Conservation (phyloP, 2,113 vertebrate genomes). For the Urocynchramus pylzowi region DNA sequence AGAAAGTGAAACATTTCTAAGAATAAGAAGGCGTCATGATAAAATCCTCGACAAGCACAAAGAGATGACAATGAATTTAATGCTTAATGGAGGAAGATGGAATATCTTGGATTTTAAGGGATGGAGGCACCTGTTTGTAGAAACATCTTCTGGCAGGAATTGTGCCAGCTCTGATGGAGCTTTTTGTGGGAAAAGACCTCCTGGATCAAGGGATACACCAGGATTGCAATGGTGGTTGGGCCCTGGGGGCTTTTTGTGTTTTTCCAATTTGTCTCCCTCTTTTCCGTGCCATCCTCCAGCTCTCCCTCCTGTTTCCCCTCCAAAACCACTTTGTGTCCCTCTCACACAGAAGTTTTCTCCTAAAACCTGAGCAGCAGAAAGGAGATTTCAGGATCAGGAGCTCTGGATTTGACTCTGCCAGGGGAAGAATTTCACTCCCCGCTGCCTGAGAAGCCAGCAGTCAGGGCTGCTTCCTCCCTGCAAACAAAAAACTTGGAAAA, state of each 20-base stretch:
- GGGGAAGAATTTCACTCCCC: background rate
- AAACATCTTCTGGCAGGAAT: background rate
- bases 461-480: background rate
- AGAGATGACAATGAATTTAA: background rate
- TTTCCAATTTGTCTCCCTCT: background rate
- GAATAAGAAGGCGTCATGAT: background rate
- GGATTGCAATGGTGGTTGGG: background rate
- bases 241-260: background rate
- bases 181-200: background rate
- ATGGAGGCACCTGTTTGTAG: background rate
- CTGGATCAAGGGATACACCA: background rate
- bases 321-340: background rate
- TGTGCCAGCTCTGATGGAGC: background rate
- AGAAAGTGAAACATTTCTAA: background rate
- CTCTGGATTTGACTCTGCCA: background rate
- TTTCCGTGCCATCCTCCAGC: background rate
- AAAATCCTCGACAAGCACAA: background rate
- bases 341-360: background rate
- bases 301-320: background rate
- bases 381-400: background rate
- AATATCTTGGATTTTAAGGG: background rate
- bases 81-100: background rate
- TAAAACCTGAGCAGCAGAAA: background rate
- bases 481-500: background rate
- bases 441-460: accelerated